Percentiles rank a stretch among this genome's conserved stretches.
These are phyloP conservation scores for Napeogenes sylphis DNA, from an alignment of 2,888 invertebrate genomes.

Conservation along the genomic window DNA sequence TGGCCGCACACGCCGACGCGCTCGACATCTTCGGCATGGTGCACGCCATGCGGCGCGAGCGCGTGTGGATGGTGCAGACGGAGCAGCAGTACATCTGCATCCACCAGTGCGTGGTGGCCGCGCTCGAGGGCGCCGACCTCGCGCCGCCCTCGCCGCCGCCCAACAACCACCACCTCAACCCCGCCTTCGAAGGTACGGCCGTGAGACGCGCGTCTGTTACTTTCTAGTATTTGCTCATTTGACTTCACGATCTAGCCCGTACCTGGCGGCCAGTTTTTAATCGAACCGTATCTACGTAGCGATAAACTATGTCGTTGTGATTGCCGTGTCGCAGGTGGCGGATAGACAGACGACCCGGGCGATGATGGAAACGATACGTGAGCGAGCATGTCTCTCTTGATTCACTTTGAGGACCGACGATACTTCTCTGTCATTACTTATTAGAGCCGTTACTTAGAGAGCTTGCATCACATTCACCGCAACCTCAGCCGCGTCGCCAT, in stretches of 20 bases:
- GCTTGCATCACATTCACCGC: neutral
- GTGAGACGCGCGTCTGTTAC: neutral
- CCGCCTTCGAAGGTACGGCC: slow-evolving; percentile 91
- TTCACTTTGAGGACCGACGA: neutral
- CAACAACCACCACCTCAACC: slow-evolving; percentile 83
- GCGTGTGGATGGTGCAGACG: slow-evolving; percentile 93
- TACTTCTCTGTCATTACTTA: neutral
- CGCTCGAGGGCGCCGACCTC: slow-evolving; percentile 93
- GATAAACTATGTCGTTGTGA: neutral
- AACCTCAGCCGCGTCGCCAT: neutral
- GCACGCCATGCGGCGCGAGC: slow-evolving; percentile 96
- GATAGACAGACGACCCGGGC: neutral
- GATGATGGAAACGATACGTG: slow-evolving; percentile 1
- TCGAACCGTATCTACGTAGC: neutral
- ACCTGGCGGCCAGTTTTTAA: no score
- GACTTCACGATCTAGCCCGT: no score
- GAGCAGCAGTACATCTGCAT: slow-evolving; percentile 99
- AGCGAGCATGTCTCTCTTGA: slow-evolving; percentile 12
- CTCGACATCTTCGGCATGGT: slow-evolving; percentile 98
- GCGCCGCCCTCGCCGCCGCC: slow-evolving; percentile 71
- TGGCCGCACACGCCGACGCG: slow-evolving; percentile 85
- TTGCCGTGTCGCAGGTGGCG: slow-evolving; percentile 7
- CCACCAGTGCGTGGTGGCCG: slow-evolving; percentile 96
- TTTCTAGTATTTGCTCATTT: no score
- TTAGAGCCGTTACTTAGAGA: neutral